phyloP scores from a whole-genome alignment of 2,888 invertebrate genomes.

The Trissolcus brochymenae region DNA sequence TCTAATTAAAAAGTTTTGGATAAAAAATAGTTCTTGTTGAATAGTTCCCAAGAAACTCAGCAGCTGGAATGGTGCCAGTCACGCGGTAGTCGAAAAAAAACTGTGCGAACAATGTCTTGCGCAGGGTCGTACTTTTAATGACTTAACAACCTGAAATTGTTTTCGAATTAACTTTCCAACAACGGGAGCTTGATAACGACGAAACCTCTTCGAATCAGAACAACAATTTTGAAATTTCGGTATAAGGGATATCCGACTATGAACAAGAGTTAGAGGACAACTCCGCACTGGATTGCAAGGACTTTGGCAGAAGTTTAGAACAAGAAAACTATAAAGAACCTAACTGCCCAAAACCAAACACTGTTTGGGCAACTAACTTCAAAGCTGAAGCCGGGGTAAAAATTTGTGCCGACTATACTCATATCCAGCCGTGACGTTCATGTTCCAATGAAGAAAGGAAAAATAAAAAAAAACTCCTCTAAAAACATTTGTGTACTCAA shows the following conservation, averaged over 20 bases:
- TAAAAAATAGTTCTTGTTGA: too few species aligned
- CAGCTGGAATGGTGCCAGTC: slow-evolving; percentile 1
- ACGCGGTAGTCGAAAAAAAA: slow-evolving; percentile 6
- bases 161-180: slow-evolving; percentile 15
- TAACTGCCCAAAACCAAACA: slow-evolving; percentile 31
- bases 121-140: neutral
- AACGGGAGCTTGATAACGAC: neutral
- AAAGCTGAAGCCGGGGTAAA: slow-evolving; percentile 32
- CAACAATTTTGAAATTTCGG: slow-evolving; percentile 31
- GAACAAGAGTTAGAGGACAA: slow-evolving; percentile 45
- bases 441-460: too few species aligned
- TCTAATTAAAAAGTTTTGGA: too few species aligned
- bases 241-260: slow-evolving; percentile 42
- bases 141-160: slow-evolving; percentile 11
- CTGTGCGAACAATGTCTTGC: neutral
- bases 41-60: slow-evolving; percentile 12
- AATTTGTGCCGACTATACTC: slow-evolving; percentile 18
- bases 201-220: slow-evolving; percentile 20
- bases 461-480: too few species aligned
- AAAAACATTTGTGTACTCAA: neutral
- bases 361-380: slow-evolving; percentile 29
- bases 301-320: slow-evolving; percentile 29
- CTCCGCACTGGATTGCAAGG: slow-evolving; percentile 39
- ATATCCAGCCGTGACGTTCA: slow-evolving; percentile 33
- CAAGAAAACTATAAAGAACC: slow-evolving; percentile 39